phyloP scores from a whole-genome alignment of 2,888 invertebrate genomes.

The Troilus luridus region DNA sequence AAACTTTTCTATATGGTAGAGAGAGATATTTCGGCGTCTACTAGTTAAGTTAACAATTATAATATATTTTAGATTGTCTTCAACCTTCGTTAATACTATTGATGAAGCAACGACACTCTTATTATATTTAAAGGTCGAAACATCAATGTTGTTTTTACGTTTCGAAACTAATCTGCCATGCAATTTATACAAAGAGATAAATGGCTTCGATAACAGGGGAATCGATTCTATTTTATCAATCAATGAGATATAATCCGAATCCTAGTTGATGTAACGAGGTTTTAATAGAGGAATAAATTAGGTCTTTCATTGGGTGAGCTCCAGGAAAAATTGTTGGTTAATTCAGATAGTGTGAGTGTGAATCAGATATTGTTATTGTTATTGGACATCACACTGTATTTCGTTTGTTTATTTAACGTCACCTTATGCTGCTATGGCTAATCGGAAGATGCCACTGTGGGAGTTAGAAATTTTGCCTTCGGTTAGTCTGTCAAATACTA shows the following conservation, averaged over 20 bases:
- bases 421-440: too few relatives aligned
- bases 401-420: too few relatives aligned
- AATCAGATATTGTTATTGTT: too few relatives aligned
- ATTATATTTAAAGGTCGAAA: not conserved
- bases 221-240: not conserved
- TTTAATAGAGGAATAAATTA: not conserved
- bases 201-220: not conserved
- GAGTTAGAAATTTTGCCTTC: too few relatives aligned
- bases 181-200: not conserved
- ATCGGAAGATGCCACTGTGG: too few relatives aligned
- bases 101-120: not conserved
- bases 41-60: not conserved
- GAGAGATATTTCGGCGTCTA: not conserved
- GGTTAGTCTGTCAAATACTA: too few relatives aligned
- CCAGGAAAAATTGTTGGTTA: too few relatives aligned
- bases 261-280: too few relatives aligned
- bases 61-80: not conserved
- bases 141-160: not conserved
- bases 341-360: too few relatives aligned
- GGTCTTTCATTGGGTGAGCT: too few relatives aligned
- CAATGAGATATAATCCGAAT: not conserved
- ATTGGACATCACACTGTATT: too few relatives aligned
- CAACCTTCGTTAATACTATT: not conserved
- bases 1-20: too few relatives aligned
- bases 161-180: not conserved